phyloP scores from a whole-genome alignment of 2,888 invertebrate genomes.

The Nemoura dubitans region DNA sequence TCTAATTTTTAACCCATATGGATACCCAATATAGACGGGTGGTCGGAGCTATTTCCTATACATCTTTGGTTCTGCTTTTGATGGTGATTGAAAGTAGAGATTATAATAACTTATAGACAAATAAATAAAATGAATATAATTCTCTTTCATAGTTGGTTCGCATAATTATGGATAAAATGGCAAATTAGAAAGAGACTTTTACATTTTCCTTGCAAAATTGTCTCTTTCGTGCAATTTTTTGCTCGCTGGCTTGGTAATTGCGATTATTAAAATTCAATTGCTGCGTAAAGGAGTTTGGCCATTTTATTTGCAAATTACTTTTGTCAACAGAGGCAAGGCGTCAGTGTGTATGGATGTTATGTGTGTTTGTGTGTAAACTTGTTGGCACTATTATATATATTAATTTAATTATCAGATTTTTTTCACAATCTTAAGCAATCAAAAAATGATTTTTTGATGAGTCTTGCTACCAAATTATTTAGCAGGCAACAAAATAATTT shows the following conservation, averaged over 20 bases:
- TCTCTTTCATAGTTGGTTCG: background rate
- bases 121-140: too few species aligned
- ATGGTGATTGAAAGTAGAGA: too few species aligned
- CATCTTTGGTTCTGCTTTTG: too few species aligned
- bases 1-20: too few species aligned
- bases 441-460: conserved; percentile 15
- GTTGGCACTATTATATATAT: background rate
- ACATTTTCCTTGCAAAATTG: background rate
- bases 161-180: background rate
- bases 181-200: background rate
- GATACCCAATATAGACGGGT: too few species aligned
- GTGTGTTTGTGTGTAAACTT: too few species aligned
- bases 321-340: background rate
- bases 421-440: background rate
- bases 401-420: background rate
- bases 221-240: background rate
- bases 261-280: background rate
- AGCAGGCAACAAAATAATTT: conserved; percentile 21
- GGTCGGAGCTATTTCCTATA: too few species aligned
- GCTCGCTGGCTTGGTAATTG: background rate
- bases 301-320: background rate
- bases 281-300: background rate
- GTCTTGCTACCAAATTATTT: conserved; percentile 23
- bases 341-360: too few species aligned
- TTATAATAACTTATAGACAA: too few species aligned